Conservation (phyloP, 2,797 vertebrate genomes). For the Pitangus sulphuratus region DNA sequence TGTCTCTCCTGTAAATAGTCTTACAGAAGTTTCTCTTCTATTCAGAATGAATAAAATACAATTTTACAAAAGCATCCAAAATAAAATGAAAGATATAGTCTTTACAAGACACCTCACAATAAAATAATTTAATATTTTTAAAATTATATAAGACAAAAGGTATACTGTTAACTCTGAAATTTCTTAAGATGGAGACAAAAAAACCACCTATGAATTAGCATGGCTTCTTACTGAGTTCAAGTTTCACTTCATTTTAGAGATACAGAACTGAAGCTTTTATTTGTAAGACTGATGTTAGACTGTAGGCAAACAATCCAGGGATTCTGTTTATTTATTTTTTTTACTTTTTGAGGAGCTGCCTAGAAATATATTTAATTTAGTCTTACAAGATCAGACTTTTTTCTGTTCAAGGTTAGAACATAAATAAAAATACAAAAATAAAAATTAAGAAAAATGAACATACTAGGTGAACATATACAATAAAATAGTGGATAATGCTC, state of each 20-base stretch:
- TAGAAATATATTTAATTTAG: neutral
- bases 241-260: neutral
- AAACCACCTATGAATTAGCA: neutral
- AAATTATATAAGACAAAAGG: neutral
- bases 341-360: neutral
- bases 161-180: neutral
- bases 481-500: neutral
- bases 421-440: neutral
- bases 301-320: neutral
- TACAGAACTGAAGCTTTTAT: neutral
- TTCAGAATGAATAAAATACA: neutral
- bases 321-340: neutral
- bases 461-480: neutral
- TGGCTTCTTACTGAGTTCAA: neutral
- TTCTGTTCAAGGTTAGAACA: neutral
- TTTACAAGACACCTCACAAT: neutral
- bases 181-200: neutral
- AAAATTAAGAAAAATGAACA: neutral
- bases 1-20: neutral
- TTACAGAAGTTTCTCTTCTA: neutral
- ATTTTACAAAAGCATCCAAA: neutral
- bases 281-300: neutral
- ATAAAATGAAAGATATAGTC: neutral
- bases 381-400: neutral
- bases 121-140: neutral